Evolutionary conservation across 2,113 vertebrate species (phyloP), one percentile per base, ranked within the genome.

Genomic region (Zosterops pallidus): DNA sequence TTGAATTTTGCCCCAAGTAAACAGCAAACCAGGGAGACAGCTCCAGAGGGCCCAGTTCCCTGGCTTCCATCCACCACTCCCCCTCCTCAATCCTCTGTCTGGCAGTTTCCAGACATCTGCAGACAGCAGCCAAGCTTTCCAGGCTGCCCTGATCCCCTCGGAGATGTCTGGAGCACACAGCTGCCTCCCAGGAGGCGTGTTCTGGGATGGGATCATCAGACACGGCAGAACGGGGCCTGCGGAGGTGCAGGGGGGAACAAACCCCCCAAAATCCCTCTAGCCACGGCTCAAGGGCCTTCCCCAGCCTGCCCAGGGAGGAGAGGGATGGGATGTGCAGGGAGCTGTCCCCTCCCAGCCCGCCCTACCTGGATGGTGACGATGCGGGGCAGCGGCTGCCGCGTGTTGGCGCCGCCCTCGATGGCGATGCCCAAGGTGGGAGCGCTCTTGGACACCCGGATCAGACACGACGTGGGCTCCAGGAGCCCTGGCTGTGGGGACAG

Each of bases 311-410:
- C 52, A 33, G 25, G 46, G 42, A 65, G 50, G 9, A 59, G 33
- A 21, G 8, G 23, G 50, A 15, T 1, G 42, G 64, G 52, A 29
- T 1, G 3, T 3, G 44, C 35, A 21, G 0, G 0, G 29, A 15
- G 57, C 74, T 52, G 56, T 9, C 39, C 46, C 9, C 0, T 4
- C 22, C 79, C 91, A 47, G 72, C 83, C 65, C 4, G 19, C 67
- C 28, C 52, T 97, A 99, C 99, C 98, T 99, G 99, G 96, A 99
- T 99, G 8, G 99, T 99, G 96, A 99, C 99, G 8, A 99, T 99
- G 80, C 99, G 98, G 59, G 99, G 99, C 96, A 99, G 97, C 0
- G 99, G 99, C 97, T 99, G 99, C 44, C 99, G 99, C 1, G 99
- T 99, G 97, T 99, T 99, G 18, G 99, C 99, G 15, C 99, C 99